Evolutionary conservation across 2,888 invertebrate genomes (phyloP), one percentile per base, ranked within the genome.

Genomic region (Osmoderma eremita): DNA sequence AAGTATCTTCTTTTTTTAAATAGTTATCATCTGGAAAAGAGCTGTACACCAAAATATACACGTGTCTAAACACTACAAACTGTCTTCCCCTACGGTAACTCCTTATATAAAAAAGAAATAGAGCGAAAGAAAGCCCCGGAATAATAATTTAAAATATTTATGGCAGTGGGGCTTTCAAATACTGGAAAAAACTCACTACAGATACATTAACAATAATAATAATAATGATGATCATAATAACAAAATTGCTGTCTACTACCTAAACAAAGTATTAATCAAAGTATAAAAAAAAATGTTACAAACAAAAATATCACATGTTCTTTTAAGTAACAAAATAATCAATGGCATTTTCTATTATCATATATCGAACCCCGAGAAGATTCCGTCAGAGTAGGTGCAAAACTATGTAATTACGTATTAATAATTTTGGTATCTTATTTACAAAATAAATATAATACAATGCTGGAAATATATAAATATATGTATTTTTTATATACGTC

Each of bases 251-350:
- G 30, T 30, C 30, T 30, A 30, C 10, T 8, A 30, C 8, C 30
- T 30, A 30, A 5, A 30, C 5, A 4, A 24, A 24, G 5, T 24
- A 24, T 24, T 24, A 24, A 39, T 5, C n/a, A 56, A 39, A 22
- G 30, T 10, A 12, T 30, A 48, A 45, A 61, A 61, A 45, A 17
- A 17, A 36, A 24, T 41, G 39, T 20, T 30, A 30, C 3, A 41
- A 41, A 41, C 41, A 22, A 56, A 56, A 41, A 61, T 61, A 61
- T 61, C 58, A 61, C 58, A 61, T 8, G 30, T 30, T 36, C 15
- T 36, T 30, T 61, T 61, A 61, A 61, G 58, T 61, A 61, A 61
- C 58, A 30, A 45, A 61, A 45, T 15, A 20, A 24, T 54, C 18
- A 48, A 48, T 48, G 8, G 20, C 48, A 20, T 48, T 48, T 17